These are phyloP conservation scores for Etia nguti DNA, from an alignment of 2,113 vertebrate genomes.

Conservation along the genomic window DNA sequence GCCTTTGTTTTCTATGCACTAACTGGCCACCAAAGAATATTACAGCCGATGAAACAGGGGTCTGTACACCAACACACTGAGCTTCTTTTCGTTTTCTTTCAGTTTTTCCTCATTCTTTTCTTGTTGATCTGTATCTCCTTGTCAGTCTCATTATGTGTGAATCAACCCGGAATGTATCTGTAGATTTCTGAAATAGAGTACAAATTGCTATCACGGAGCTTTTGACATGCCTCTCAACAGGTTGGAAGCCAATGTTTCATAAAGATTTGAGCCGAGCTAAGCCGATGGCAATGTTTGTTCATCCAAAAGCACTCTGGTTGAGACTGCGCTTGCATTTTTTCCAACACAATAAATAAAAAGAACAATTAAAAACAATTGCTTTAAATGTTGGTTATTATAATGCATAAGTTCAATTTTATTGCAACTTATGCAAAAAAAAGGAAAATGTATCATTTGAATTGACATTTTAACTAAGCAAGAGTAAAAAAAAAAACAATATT, in stretches of 20 bases:
- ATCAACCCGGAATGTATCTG: conserved; percentile 24
- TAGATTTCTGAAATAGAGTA: conserved; percentile 38
- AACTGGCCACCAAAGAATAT: conserved; percentile 7
- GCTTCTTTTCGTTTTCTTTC: neutral
- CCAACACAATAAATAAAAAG: neutral
- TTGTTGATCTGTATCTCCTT: neutral
- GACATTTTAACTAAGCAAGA: neutral
- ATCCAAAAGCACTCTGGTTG: neutral
- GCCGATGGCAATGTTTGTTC: neutral
- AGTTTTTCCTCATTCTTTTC: neutral
- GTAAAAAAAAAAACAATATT: neutral
- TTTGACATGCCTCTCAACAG: conserved; percentile 55
- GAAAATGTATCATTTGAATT: neutral
- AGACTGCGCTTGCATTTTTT: neutral
- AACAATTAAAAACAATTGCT: neutral
- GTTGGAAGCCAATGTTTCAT: conserved; percentile 29
- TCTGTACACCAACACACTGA: neutral
- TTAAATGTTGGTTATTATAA: neutral
- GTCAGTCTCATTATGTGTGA: conserved; percentile 11
- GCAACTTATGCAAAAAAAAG: too few species aligned
- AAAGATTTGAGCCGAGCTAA: conserved; percentile 24
- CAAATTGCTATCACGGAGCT: conserved; percentile 53
- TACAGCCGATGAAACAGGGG: neutral
- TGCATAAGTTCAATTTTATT: neutral
- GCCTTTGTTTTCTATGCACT: neutral